phyloP scores from a whole-genome alignment of 2,797 vertebrate genomes.

The Hemibagrus guttatus region DNA sequence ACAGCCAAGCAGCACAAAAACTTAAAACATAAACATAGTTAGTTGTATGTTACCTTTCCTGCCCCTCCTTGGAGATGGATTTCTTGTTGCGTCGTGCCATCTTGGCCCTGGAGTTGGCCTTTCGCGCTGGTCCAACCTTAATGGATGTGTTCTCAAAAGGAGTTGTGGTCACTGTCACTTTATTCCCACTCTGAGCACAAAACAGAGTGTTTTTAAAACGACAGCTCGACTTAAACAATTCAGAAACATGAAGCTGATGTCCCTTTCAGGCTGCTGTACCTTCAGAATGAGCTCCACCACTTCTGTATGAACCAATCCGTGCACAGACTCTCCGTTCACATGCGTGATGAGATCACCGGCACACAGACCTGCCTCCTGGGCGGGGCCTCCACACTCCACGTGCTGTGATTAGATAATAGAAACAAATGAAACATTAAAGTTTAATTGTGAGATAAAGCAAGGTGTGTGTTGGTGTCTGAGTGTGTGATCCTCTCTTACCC shows the following conservation, averaged over 20 bases:
- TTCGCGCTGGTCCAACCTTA: conserved; percentile 87
- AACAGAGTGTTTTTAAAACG: background rate
- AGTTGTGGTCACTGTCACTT: conserved; percentile 90
- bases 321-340: conserved; percentile 90
- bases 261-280: conserved; percentile 66
- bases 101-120: conserved; percentile 88
- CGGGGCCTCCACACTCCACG: conserved; percentile 88
- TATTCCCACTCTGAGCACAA: conserved; percentile 82
- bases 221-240: background rate
- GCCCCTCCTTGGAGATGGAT: conserved; percentile 81
- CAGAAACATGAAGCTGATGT: background rate
- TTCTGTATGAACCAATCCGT: conserved; percentile 92
- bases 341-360: conserved; percentile 93
- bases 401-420: conserved; percentile 75
- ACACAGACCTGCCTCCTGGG: conserved; percentile 87
- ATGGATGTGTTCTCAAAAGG: conserved; percentile 96
- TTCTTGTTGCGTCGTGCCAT: conserved; percentile 90
- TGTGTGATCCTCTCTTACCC: conserved; percentile 74
- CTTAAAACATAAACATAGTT: background rate
- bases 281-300: conserved; percentile 93
- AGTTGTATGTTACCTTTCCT: conserved; percentile 73
- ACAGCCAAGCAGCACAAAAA: background rate
- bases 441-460: background rate
- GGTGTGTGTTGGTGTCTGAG: background rate
- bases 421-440: conserved; percentile 22